Evolutionary conservation across 2,888 invertebrate genomes (phyloP), one percentile per base, ranked within the genome.

Genomic region (Apamea epomidion): DNA sequence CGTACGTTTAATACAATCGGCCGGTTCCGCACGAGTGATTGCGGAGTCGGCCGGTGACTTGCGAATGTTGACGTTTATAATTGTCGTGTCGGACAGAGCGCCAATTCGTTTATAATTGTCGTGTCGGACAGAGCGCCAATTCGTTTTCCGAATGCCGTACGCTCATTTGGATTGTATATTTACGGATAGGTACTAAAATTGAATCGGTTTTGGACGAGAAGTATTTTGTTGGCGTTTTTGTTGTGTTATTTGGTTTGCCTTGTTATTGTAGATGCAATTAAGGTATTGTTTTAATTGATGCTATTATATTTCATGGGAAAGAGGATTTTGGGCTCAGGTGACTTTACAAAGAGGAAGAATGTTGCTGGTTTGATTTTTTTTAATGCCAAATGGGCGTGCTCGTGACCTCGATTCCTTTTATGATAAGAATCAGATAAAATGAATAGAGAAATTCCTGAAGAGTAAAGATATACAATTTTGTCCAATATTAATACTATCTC

Each of bases 31-130:
- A 75, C 86, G 86, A 85, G 74, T 84, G 82, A 82, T 82, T 86
- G 79, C 77, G 75, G 85, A 85, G 68, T 79, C 82, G 74, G 21
- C 60, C 82, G 79, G 76, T 82, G 81, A 87, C 87, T 86, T 86
- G 87, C 85, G 87, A 87, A 75, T 82, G 86, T 86, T 87, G 86
- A 86, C 87, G 82, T 87, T 82, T 87, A 69, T 86, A 87, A 86
- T 86, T 86, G 86, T 85, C 85, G 82, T 77, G 79, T 75, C 82
- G 78, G 85, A 87, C 85, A 58, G 78, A 80, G 76, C 76, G 69
- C 32, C 83, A 81, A 85, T 85, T 87, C 87, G 82, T 87, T 82
- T 87, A 69, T 86, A 87, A 86, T 86, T 86, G 86, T 85, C 85
- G 82, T 77, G 79, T 75, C 82, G 78, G 85, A 87, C 85, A 58